Conservation (phyloP, 2,113 vertebrate genomes). For the Heterotis niloticus region DNA sequence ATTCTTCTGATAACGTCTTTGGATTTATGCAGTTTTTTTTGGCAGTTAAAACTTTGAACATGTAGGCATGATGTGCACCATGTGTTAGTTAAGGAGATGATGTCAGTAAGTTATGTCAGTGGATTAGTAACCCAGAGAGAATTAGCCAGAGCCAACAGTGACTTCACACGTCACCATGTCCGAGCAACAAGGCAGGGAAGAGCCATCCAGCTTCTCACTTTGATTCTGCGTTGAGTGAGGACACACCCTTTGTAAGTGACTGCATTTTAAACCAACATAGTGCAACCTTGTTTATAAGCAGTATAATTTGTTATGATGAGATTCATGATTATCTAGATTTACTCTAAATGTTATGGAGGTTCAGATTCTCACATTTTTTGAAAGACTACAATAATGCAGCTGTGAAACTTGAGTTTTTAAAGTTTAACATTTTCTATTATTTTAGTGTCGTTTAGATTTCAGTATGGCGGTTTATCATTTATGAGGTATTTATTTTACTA, state of each 20-base stretch:
- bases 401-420: too few species aligned
- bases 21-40: too few species aligned
- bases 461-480: too few species aligned
- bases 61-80: background rate
- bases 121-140: constrained; percentile 38
- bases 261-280: background rate
- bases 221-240: background rate
- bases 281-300: too few species aligned
- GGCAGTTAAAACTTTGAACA: too few species aligned
- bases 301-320: background rate
- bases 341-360: background rate
- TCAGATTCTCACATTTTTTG: too few species aligned
- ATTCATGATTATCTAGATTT: background rate
- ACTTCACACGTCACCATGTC: constrained; percentile 9
- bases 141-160: constrained; percentile 21
- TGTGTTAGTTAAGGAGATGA: constrained; percentile 21
- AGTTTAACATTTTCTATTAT: too few species aligned
- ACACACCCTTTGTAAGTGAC: background rate
- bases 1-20: too few species aligned
- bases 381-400: too few species aligned
- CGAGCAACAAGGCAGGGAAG: background rate
- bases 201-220: background rate
- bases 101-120: constrained; percentile 30
- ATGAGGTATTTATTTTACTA: too few species aligned
- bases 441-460: too few species aligned